Evolutionary conservation across 1,140 invertebrate species (phyloP).

Genomic region (Brachionus calyciflorus): DNA sequence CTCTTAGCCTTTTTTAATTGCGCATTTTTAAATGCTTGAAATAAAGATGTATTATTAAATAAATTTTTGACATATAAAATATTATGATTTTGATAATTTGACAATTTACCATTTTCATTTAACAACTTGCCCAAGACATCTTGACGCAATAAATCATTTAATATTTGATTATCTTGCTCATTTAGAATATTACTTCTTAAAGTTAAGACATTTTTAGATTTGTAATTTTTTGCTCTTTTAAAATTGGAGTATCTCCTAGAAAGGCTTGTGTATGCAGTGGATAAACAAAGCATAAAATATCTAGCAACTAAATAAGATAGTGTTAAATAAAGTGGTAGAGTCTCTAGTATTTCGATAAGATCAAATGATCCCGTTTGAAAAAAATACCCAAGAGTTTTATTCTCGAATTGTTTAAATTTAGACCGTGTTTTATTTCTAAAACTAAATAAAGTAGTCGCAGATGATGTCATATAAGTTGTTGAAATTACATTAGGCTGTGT

Average conservation of each 20-base stretch:
- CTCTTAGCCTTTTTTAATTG: background rate
- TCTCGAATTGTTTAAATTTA: background rate
- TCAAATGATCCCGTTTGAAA: background rate
- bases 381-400: background rate
- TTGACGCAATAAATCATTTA: no score
- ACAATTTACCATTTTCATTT: background rate
- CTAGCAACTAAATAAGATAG: background rate
- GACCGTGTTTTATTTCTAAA: background rate
- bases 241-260: no score
- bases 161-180: no score
- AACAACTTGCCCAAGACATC: no score
- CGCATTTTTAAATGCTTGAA: background rate
- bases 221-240: no score
- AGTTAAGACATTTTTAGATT: no score
- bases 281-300: conserved; percentile 9
- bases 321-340: conserved; percentile 23
- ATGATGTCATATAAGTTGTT: background rate
- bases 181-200: no score
- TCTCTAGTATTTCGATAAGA: background rate
- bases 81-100: conserved; percentile 6
- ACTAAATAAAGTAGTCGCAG: background rate
- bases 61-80: background rate
- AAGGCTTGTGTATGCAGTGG: no score
- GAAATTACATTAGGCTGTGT: background rate
- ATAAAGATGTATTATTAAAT: background rate